These are phyloP conservation scores for Sebastolobus alascanus DNA, from an alignment of 2,797 vertebrate species.

Conservation along the genomic window DNA sequence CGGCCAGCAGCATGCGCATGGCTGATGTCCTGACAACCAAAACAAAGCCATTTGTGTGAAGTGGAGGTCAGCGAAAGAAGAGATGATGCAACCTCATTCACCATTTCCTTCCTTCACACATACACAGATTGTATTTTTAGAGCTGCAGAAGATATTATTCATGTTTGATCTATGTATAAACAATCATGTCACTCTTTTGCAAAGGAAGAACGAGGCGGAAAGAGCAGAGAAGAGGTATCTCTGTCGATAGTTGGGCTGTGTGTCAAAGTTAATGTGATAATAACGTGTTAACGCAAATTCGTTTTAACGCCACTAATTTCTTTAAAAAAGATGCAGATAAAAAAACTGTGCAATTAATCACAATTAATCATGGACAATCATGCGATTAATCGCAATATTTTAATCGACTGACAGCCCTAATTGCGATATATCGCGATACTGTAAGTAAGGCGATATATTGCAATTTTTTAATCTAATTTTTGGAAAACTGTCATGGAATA, in stretches of 20 bases:
- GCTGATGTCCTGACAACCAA: constrained; percentile 78
- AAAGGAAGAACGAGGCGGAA: background rate
- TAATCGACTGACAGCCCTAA: too few relatives aligned
- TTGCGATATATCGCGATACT: too few relatives aligned
- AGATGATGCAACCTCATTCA: constrained; percentile 13
- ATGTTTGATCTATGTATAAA: constrained; percentile 35
- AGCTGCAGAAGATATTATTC: constrained; percentile 2
- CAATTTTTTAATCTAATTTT: too few relatives aligned
- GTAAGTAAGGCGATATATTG: too few relatives aligned
- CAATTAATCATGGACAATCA: too few relatives aligned
- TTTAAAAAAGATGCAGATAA: too few relatives aligned
- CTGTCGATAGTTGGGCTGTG: background rate
- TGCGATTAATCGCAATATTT: too few relatives aligned
- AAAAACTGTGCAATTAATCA: too few relatives aligned
- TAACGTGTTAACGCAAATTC: too few relatives aligned
- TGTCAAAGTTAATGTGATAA: too few relatives aligned
- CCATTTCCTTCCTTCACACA: background rate
- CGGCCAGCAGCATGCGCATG: constrained; percentile 63
- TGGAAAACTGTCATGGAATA: too few relatives aligned
- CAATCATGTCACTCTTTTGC: constrained; percentile 19
- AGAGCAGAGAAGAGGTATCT: background rate
- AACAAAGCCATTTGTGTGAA: constrained; percentile 72
- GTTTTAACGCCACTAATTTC: too few relatives aligned
- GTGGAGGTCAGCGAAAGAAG: constrained; percentile 51
- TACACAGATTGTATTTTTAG: constrained; percentile 14